Percentiles rank a stretch among this genome's conserved stretches.
These are phyloP conservation scores for Ischnus inquisitorius DNA, from an alignment of 2,888 invertebrate genomes.

Conservation along the genomic window DNA sequence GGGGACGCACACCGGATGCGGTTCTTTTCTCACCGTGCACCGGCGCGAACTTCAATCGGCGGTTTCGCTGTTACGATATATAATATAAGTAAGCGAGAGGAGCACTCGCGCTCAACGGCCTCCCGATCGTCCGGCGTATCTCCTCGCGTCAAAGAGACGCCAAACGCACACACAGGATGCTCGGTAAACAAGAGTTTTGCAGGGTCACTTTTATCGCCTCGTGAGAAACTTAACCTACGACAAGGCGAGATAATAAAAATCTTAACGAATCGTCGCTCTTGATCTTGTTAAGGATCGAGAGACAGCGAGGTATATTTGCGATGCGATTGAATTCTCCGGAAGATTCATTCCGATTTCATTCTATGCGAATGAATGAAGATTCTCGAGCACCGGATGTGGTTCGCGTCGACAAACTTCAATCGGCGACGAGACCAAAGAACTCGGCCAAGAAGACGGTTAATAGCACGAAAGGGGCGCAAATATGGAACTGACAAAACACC, in stretches of 20 bases:
- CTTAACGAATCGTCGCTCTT: constrained; percentile 1
- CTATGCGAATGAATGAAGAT: background rate
- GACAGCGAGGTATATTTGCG: constrained; percentile 46
- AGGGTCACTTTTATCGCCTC: constrained; percentile 9
- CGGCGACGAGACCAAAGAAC: constrained; percentile 26
- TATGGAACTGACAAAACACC: background rate
- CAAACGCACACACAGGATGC: background rate
- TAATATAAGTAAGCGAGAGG: background rate
- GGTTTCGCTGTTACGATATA: background rate
- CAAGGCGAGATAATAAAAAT: constrained; percentile 25
- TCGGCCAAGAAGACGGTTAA: background rate
- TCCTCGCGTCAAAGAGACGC: constrained; percentile 7
- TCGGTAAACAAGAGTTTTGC: background rate
- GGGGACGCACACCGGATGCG: constrained; percentile 65
- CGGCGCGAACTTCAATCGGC: constrained; percentile 58
- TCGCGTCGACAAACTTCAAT: constrained; percentile 46
- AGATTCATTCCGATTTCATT: background rate
- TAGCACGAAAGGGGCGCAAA: background rate
- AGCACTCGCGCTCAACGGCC: constrained; percentile 3
- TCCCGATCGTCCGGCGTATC: constrained; percentile 7
- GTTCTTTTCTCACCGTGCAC: constrained; percentile 67
- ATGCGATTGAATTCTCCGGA: background rate
- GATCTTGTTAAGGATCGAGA: constrained; percentile 57
- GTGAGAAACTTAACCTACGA: constrained; percentile 30
- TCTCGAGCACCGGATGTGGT: constrained; percentile 47